phyloP scores from a whole-genome alignment of 2,113 vertebrate species.

The Epinephelus moara region DNA sequence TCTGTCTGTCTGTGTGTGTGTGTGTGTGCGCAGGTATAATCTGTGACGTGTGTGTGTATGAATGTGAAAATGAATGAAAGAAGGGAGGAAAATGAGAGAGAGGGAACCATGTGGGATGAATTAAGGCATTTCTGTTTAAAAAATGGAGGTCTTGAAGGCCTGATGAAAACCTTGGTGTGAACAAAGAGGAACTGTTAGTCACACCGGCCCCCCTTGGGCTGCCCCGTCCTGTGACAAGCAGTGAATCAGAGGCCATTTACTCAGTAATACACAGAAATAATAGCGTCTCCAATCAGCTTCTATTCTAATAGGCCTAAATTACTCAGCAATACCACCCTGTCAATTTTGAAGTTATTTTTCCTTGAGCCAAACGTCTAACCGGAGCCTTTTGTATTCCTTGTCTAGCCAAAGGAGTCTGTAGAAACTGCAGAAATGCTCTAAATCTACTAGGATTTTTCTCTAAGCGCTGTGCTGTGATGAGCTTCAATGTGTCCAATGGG shows the following conservation, averaged over 20 bases:
- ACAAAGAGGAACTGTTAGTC: conserved; percentile 80
- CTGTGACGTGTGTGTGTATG: conserved; percentile 14
- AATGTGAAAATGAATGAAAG: conserved; percentile 33
- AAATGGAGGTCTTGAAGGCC: conserved; percentile 67
- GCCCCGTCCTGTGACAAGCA: conserved; percentile 56
- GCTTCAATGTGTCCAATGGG: conserved; percentile 3
- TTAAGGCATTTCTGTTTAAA: conserved; percentile 81
- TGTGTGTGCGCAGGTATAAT: conserved; percentile 2
- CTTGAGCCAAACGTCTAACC: conserved; percentile 8
- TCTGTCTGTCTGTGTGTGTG: neutral
- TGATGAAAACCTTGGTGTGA: conserved; percentile 73
- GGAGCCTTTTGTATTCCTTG: conserved; percentile 37
- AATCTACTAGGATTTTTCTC: conserved; percentile 10
- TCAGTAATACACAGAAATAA: conserved; percentile 68
- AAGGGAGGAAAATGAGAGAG: conserved; percentile 8
- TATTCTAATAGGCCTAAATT: conserved; percentile 73
- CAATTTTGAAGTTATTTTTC: conserved; percentile 42
- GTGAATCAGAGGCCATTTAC: conserved; percentile 74
- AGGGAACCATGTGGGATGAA: conserved; percentile 87
- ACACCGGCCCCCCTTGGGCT: conserved; percentile 46
- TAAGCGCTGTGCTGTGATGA: neutral
- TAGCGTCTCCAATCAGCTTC: conserved; percentile 64
- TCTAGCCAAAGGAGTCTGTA: conserved; percentile 18
- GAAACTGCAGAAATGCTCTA: conserved; percentile 5
- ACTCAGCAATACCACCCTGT: conserved; percentile 40